Evolutionary conservation across 2,797 vertebrate genomes (phyloP).

Genomic region (Macrochelys suwanniensis): DNA sequence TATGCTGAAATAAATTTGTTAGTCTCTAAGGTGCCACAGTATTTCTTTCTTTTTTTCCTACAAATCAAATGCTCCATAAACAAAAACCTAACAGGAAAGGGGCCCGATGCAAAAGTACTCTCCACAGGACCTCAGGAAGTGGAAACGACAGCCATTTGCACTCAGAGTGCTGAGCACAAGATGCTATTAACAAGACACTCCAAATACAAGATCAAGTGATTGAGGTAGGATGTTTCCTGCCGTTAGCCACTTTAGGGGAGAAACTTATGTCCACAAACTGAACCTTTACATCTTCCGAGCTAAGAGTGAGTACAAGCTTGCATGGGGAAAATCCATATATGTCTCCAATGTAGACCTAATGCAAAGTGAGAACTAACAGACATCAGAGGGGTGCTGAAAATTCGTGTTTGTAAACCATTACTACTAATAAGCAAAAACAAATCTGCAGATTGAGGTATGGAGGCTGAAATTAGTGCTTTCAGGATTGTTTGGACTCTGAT

Average conservation of each 20-base stretch:
- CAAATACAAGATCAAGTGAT: background rate
- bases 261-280: background rate
- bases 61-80: background rate
- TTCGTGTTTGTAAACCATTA: background rate
- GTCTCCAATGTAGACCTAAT: background rate
- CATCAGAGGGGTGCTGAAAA: background rate
- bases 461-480: background rate
- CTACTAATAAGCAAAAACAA: background rate
- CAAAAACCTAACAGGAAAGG: background rate
- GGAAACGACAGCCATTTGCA: rapidly evolving
- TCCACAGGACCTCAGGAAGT: rapidly evolving
- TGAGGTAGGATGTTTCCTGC: constrained; percentile 55
- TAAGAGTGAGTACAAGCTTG: background rate
- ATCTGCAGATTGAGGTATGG: background rate
- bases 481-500: background rate
- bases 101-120: background rate
- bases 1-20: no score
- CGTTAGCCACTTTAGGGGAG: background rate
- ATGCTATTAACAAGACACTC: background rate
- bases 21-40: no score
- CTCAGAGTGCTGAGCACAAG: rapidly evolving
- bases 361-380: rapidly evolving
- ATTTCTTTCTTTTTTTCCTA: background rate
- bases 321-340: rapidly evolving
- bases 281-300: rapidly evolving